Evolutionary conservation across 2,797 vertebrate genomes (phyloP).

Genomic region (Clarias laeviceps): DNA sequence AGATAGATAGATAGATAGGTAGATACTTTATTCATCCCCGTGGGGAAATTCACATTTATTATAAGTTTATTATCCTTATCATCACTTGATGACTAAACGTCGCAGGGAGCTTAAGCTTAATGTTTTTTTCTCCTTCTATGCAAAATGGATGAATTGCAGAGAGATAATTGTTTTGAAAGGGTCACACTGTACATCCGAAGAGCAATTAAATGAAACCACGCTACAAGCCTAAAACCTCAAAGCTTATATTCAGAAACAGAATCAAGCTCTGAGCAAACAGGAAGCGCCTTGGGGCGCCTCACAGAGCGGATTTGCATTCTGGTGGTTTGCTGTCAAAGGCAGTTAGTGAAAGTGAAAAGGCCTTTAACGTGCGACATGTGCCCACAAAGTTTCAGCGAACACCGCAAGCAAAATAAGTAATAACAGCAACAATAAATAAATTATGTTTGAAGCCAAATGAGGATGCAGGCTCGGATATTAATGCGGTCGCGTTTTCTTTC

Average conservation of each 20-base stretch:
- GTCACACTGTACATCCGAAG: background rate
- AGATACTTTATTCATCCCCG: too few relatives aligned
- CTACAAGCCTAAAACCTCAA: background rate
- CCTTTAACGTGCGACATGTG: background rate
- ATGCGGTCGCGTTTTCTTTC: background rate
- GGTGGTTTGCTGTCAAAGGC: background rate
- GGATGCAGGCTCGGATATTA: too few relatives aligned
- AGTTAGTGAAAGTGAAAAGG: background rate
- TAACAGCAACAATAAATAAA: background rate
- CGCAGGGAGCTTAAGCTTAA: background rate
- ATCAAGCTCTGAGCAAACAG: background rate
- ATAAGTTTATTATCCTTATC: background rate
- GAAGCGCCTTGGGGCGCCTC: background rate
- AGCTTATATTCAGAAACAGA: background rate
- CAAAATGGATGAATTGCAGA: background rate
- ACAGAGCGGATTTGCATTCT: background rate
- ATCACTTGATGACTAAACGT: background rate
- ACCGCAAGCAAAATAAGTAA: background rate
- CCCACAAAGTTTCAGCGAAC: background rate
- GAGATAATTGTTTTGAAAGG: background rate
- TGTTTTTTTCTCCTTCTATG: background rate
- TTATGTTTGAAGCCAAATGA: background rate
- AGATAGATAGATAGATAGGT: too few relatives aligned
- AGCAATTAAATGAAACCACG: background rate
- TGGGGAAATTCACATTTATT: too few relatives aligned